Conservation (phyloP, 2,113 vertebrate species). For the Festucalex cinctus region DNA sequence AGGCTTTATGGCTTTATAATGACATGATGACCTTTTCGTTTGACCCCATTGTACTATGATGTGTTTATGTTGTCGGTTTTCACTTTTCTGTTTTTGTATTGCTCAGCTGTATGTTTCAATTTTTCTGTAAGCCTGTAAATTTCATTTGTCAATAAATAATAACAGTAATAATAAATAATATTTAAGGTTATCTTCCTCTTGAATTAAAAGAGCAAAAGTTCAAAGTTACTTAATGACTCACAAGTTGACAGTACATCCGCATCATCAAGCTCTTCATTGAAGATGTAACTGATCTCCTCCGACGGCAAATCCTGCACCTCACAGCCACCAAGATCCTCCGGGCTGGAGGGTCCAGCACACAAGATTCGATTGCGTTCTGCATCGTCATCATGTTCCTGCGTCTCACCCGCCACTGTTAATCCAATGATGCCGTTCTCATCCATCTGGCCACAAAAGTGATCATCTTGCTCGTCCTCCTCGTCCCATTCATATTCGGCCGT, state of each 20-base stretch:
- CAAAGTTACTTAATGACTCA: constrained; percentile 29
- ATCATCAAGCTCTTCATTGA: constrained; percentile 34
- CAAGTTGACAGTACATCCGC: constrained; percentile 21
- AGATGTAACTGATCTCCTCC: constrained; percentile 43
- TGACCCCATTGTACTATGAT: too few species aligned
- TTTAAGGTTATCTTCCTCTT: too few species aligned
- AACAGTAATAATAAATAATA: too few species aligned
- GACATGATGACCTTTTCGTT: too few species aligned
- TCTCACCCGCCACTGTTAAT: constrained; percentile 33
- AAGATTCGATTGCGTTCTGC: constrained; percentile 4
- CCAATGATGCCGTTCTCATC: constrained; percentile 76
- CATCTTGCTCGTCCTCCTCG: constrained; percentile 21
- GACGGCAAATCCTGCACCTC: background rate
- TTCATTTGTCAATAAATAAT: too few species aligned
- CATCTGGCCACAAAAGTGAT: constrained; percentile 64
- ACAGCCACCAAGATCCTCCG: background rate
- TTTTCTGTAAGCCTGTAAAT: too few species aligned
- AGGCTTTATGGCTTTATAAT: too few species aligned
- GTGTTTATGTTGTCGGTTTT: too few species aligned
- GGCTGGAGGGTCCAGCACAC: constrained; percentile 25
- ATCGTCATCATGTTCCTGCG: background rate
- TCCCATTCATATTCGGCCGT: constrained; percentile 50
- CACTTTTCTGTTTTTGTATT: too few species aligned
- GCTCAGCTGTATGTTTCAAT: too few species aligned
- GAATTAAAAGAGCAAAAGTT: background rate